These are phyloP conservation scores for Psephotus haematonotus DNA, from an alignment of 2,113 vertebrate species.

Conservation along the genomic window DNA sequence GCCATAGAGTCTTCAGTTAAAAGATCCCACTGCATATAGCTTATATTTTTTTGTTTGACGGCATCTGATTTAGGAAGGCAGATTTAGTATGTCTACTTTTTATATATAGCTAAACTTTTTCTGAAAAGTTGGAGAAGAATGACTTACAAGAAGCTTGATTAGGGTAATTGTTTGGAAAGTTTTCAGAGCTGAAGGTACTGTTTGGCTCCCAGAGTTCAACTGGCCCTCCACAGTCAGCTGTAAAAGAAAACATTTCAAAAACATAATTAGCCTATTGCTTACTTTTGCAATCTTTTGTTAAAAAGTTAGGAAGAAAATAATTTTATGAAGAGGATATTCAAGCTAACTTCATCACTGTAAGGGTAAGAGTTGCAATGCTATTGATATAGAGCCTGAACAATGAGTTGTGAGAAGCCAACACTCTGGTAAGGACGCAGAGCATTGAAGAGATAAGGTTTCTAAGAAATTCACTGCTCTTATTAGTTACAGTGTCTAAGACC, in stretches of 20 bases:
- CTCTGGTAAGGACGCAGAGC: not conserved
- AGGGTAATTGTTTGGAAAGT: conserved; percentile 85
- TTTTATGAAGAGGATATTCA: not conserved
- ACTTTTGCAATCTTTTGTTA: not conserved
- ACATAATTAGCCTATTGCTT: not conserved
- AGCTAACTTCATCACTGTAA: not conserved
- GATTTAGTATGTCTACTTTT: not conserved
- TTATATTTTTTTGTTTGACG: not conserved
- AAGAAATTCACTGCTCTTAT: not conserved
- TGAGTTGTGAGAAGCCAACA: not conserved
- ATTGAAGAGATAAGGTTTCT: not conserved
- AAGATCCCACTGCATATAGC: not conserved
- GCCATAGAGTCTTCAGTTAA: not conserved
- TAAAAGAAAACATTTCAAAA: conserved; percentile 39
- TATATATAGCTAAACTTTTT: not conserved
- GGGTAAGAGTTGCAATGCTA: not conserved
- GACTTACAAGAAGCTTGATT: conserved; percentile 85
- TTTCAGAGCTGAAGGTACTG: conserved; percentile 84
- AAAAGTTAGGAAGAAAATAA: not conserved
- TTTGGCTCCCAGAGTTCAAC: conserved; percentile 89
- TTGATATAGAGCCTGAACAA: not conserved
- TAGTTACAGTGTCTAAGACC: not conserved
- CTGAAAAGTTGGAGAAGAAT: not conserved
- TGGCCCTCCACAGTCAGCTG: conserved; percentile 91
- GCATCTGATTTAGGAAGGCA: not conserved